Evolutionary conservation across 2,113 vertebrate species (phyloP), one percentile per base, ranked within the genome.

Genomic region (Ophiodon elongatus): DNA sequence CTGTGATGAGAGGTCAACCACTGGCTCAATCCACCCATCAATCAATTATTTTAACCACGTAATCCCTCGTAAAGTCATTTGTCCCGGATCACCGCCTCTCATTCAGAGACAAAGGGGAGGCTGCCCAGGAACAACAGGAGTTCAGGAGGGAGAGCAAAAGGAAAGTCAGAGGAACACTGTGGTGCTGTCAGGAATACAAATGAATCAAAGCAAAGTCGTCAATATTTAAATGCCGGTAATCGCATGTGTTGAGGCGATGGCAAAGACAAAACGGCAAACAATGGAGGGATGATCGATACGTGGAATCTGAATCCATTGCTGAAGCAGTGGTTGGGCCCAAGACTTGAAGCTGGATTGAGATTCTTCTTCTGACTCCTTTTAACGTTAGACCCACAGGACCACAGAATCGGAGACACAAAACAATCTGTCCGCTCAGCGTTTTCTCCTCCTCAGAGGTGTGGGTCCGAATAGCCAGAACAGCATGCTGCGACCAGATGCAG

Each of bases 11-110:
- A 86, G 70, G 66, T 59, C 80, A 88, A 54, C 74, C 67, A 90
- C 0, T 63, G 60, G 64, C 82, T 93, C 89, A 89, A 77, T 88
- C 81, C 80, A 60, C 69, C 79, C 75, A 77, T 80, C 84, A 76
- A 82, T 84, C 69, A 71, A 76, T 85, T 65, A 75, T 73, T 73
- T 78, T 29, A 86, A 80, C 85, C 82, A 27, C 5, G 25, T 59
- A 84, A 86, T 83, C 35, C 31, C 47, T 90, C 81, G 75, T 85
- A 76, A 89, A 90, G 84, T 84, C 60, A 83, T 90, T 92, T 76
- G 82, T 82, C 85, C 41, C 8, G 2, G 76, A 29, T 84, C 83
- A 31, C 43, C 35, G 56, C 21, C 57, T 85, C 68, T 68, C 64
- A 57, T 13, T 37, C 59, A 68, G 35, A 19, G 52, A 21, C 56